These are phyloP conservation scores for Phragmatobia fuliginosa DNA, from an alignment of 2,888 invertebrate genomes.

Conservation along the genomic window DNA sequence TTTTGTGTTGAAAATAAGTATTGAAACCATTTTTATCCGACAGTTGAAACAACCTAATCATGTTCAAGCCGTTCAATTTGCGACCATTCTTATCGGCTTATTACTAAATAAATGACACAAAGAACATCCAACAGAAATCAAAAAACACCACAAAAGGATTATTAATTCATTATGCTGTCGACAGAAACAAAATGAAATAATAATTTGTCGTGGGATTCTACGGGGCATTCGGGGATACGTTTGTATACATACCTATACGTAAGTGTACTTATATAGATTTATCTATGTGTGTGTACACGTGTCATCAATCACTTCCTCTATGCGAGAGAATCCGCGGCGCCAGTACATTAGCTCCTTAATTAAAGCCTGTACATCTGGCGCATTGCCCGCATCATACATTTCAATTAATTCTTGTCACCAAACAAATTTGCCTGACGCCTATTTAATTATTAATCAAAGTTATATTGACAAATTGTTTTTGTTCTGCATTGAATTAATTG, in stretches of 20 bases:
- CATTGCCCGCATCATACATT: conserved; percentile 74
- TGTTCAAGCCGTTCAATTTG: conserved; percentile 14
- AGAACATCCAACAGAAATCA: conserved; percentile 43
- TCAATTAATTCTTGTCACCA: conserved; percentile 83
- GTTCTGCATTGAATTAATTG: conserved; percentile 42
- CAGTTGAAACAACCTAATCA: conserved; percentile 1
- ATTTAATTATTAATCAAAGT: conserved; percentile 70
- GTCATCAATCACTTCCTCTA: conserved; percentile 80
- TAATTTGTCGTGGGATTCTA: conserved; percentile 63
- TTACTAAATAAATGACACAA: conserved; percentile 20
- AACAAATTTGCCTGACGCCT: conserved; percentile 71
- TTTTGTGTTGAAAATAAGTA: conserved; percentile 4
- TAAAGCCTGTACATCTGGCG: conserved; percentile 81
- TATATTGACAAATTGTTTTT: conserved; percentile 62
- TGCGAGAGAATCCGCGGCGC: conserved; percentile 59
- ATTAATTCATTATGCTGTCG: conserved; percentile 62
- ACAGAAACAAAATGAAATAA: conserved; percentile 71
- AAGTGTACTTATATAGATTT: conserved; percentile 38
- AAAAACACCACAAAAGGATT: conserved; percentile 51
- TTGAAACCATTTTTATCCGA: not conserved
- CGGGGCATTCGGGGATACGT: conserved; percentile 29
- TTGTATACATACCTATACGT: conserved; percentile 22
- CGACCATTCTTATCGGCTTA: conserved; percentile 7
- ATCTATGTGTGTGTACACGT: conserved; percentile 45
- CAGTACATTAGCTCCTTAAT: conserved; percentile 84